phyloP scores from a whole-genome alignment of 2,888 invertebrate genomes.

The Habroteleia sp. region DNA sequence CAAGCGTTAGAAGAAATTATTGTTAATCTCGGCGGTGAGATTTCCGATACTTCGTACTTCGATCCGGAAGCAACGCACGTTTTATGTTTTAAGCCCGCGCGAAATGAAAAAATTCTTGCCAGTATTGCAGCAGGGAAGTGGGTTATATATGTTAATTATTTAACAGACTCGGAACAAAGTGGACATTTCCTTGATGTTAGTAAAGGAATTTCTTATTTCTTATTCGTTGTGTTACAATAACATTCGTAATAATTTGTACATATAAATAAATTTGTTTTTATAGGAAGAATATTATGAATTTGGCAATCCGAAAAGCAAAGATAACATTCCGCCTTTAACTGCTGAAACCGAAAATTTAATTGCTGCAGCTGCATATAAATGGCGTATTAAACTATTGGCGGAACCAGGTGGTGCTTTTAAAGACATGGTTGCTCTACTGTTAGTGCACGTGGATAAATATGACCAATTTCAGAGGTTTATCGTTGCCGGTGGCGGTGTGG shows the following conservation, averaged over 20 bases:
- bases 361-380: slow-evolving; percentile 85
- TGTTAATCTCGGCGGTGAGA: slow-evolving; percentile 84
- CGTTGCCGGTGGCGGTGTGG: slow-evolving; percentile 88
- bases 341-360: slow-evolving; percentile 81
- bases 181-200: slow-evolving; percentile 86
- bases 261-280: slow-evolving; percentile 13
- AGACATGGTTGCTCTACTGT: slow-evolving; percentile 82
- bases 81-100: slow-evolving; percentile 87
- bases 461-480: slow-evolving; percentile 87
- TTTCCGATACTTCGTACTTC: slow-evolving; percentile 83
- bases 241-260: too few species aligned
- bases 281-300: slow-evolving; percentile 93
- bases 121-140: slow-evolving; percentile 94
- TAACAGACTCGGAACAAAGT: slow-evolving; percentile 85
- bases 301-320: slow-evolving; percentile 87
- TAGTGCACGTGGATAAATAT: slow-evolving; percentile 84
- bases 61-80: slow-evolving; percentile 88
- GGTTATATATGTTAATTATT: slow-evolving; percentile 91
- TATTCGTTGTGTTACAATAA: too few species aligned
- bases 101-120: slow-evolving; percentile 94
- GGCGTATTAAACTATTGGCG: slow-evolving; percentile 84
- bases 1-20: slow-evolving; percentile 83
- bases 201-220: slow-evolving; percentile 42
- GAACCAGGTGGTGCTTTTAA: slow-evolving; percentile 79
- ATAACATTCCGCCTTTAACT: slow-evolving; percentile 81